Evolutionary conservation across 2,888 invertebrate genomes (phyloP).

Genomic region (Nemoura dubitans): DNA sequence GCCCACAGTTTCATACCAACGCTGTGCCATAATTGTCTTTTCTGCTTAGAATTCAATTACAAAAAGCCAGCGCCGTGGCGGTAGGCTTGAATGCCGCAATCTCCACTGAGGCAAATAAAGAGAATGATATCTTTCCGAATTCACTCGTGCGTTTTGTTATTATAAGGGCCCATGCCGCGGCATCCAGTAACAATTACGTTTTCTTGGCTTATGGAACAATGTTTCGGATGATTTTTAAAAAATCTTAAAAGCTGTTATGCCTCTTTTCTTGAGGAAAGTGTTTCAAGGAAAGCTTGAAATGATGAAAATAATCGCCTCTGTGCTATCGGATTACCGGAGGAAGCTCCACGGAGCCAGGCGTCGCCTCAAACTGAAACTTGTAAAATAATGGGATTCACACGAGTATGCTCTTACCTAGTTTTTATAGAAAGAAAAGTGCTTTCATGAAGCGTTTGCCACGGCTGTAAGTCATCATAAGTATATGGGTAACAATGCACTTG

Average conservation of each 20-base stretch:
- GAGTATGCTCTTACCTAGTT: constrained; percentile 22
- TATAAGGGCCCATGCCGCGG: neutral
- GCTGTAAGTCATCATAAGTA: constrained; percentile 8
- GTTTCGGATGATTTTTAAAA: constrained; percentile 13
- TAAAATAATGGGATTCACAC: constrained; percentile 17
- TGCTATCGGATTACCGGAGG: constrained; percentile 2
- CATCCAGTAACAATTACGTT: constrained; percentile 17
- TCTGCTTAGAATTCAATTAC: constrained; percentile 23
- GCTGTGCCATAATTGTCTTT: constrained; percentile 17
- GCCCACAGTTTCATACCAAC: neutral
- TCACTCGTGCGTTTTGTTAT: neutral
- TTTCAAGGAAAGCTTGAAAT: neutral
- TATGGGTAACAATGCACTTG: constrained; percentile 12
- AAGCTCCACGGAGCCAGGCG: neutral
- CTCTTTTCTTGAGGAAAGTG: constrained; percentile 5
- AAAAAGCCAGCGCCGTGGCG: neutral
- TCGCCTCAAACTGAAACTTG: constrained; percentile 14
- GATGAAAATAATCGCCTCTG: constrained; percentile 19
- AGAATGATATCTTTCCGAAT: neutral
- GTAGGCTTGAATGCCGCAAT: constrained; percentile 8
- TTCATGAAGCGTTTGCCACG: constrained; percentile 20
- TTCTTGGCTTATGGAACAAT: neutral
- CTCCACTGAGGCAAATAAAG: constrained; percentile 16
- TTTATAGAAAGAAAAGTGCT: constrained; percentile 21
- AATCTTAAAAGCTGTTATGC: neutral